Evolutionary conservation across 2,797 vertebrate genomes (phyloP).

Genomic region (Otolemur crassicaudatus): DNA sequence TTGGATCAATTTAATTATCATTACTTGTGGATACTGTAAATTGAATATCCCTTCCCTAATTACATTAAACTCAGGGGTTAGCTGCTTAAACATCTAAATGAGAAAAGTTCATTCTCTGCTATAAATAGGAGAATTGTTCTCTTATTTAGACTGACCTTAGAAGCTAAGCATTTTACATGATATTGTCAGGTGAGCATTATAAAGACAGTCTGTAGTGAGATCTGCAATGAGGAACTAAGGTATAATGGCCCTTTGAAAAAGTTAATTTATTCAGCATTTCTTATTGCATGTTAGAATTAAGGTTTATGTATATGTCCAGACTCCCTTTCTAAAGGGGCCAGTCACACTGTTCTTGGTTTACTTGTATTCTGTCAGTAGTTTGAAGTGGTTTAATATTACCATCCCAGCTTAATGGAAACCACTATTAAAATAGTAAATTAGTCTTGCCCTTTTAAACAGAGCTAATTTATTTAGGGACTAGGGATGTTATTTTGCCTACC

Average conservation of each 20-base stretch:
- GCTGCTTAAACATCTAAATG: slow-evolving; percentile 89
- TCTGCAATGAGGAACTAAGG: slow-evolving; percentile 88
- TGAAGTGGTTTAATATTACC: slow-evolving; percentile 75
- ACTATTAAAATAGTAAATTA: slow-evolving; percentile 71
- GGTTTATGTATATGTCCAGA: slow-evolving; percentile 80
- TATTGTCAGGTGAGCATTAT: slow-evolving; percentile 88
- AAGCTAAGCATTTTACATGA: slow-evolving; percentile 83
- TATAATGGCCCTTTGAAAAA: slow-evolving; percentile 88
- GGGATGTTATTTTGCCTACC: slow-evolving; percentile 70
- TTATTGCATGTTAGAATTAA: slow-evolving; percentile 80
- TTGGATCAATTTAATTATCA: slow-evolving; percentile 91
- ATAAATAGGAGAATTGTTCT: slow-evolving; percentile 90
- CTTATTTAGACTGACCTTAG: slow-evolving; percentile 89
- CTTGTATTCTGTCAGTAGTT: slow-evolving; percentile 63
- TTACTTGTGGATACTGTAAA: slow-evolving; percentile 93
- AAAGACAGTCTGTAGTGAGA: slow-evolving; percentile 89
- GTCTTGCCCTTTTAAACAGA: slow-evolving; percentile 81
- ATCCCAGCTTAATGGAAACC: slow-evolving; percentile 71
- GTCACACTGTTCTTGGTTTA: slow-evolving; percentile 56
- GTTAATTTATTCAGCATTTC: slow-evolving; percentile 87
- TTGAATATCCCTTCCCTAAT: slow-evolving; percentile 92
- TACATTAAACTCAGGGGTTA: slow-evolving; percentile 90
- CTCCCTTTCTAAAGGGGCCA: slow-evolving; percentile 65
- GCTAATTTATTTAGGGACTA: slow-evolving; percentile 69
- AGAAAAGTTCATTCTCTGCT: slow-evolving; percentile 89